Evolutionary conservation across 2,113 vertebrate species (phyloP).

Genomic region (Entelurus aequoreus): DNA sequence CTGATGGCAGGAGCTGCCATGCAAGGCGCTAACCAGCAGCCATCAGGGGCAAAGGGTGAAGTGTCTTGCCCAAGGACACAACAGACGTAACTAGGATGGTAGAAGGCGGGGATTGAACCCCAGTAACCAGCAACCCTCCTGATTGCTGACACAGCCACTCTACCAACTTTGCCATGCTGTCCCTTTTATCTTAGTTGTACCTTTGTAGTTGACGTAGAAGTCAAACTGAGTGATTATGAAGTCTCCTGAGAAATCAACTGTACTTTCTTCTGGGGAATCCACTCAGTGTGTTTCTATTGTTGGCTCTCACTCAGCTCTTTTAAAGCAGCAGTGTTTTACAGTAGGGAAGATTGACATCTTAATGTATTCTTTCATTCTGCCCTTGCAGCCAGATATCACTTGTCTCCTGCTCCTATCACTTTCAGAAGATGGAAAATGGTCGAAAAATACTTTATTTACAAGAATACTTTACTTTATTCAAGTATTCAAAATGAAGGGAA

Average conservation of each 20-base stretch:
- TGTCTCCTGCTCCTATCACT: conserved; percentile 18
- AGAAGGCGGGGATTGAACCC: no score
- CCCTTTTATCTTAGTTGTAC: neutral
- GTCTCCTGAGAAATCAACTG: conserved; percentile 4
- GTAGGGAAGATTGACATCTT: conserved; percentile 20
- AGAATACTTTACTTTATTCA: no score
- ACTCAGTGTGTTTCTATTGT: conserved; percentile 6
- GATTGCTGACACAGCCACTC: no score
- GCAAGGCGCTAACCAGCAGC: no score
- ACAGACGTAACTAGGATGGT: no score
- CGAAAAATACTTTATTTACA: neutral
- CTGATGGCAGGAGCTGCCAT: no score
- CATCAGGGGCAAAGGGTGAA: no score
- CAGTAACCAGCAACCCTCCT: no score
- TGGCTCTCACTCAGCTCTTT: neutral
- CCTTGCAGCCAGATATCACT: neutral
- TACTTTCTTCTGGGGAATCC: conserved; percentile 11
- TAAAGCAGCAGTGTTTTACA: conserved; percentile 15
- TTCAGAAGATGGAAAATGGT: conserved; percentile 24
- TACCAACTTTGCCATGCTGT: no score
- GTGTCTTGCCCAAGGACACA: no score
- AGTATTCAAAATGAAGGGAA: no score
- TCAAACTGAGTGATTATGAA: neutral
- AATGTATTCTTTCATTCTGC: conserved; percentile 11
- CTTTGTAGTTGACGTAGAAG: conserved; percentile 32